Conservation (phyloP, 2,113 vertebrate species). For the Ptilorrhoa leucosticta region DNA sequence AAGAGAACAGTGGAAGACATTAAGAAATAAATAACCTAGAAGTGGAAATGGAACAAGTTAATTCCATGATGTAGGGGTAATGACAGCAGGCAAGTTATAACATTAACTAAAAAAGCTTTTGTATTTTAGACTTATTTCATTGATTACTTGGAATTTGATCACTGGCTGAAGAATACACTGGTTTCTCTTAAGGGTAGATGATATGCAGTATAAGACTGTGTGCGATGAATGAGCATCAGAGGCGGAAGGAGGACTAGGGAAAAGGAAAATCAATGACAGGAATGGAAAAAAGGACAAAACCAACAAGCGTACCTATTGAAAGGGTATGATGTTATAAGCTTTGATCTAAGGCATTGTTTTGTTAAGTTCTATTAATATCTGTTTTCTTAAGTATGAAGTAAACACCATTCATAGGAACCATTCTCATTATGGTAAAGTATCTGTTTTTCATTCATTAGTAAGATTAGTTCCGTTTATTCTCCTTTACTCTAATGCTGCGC, state of each 20-base stretch:
- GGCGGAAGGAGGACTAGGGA: background rate
- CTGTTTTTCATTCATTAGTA: background rate
- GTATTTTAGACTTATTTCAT: background rate
- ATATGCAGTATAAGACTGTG: background rate
- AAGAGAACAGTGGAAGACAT: background rate
- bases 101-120: background rate
- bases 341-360: background rate
- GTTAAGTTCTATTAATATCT: background rate
- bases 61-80: background rate
- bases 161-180: background rate
- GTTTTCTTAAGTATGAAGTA: background rate
- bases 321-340: background rate
- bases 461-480: background rate
- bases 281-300: background rate
- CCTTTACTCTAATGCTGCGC: background rate
- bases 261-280: background rate
- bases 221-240: background rate
- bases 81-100: background rate
- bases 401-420: background rate
- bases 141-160: background rate
- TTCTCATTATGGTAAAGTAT: background rate
- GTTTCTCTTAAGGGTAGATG: background rate
- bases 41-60: background rate
- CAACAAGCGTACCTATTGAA: background rate
- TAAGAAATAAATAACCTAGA: background rate